A percentile compares a stretch with the other conserved stretches of the same genome.
Evolutionary conservation across 1,140 invertebrate species (phyloP).

Genomic region (Acyrthosiphon pisum): DNA sequence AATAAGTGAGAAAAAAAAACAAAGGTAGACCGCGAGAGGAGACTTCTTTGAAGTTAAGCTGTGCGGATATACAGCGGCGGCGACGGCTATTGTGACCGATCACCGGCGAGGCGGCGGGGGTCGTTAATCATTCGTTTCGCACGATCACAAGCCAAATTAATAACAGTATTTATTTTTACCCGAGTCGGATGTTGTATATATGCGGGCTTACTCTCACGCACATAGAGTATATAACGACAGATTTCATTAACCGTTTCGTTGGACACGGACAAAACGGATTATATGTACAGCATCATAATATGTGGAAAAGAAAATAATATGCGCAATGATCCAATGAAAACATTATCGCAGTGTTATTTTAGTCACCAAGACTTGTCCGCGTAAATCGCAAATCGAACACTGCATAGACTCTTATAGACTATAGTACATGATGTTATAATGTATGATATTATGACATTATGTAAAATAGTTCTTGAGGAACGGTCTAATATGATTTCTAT

Average conservation of each 20-base stretch:
- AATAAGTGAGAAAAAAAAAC: background rate
- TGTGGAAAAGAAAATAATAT: background rate
- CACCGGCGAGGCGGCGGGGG: background rate
- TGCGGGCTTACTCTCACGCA: background rate
- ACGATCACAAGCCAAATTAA: constrained; percentile 33
- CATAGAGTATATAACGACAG: background rate
- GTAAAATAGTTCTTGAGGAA: background rate
- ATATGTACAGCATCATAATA: background rate
- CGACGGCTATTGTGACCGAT: background rate
- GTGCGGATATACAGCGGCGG: background rate
- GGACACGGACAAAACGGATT: background rate
- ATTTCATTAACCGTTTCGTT: constrained; percentile 28
- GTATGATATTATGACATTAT: background rate
- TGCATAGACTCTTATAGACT: background rate
- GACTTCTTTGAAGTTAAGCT: background rate
- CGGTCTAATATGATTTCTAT: background rate
- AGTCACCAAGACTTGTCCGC: background rate
- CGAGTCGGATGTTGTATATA: constrained; percentile 4
- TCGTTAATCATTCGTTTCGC: constrained; percentile 49
- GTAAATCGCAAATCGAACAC: background rate
- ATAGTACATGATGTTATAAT: background rate
- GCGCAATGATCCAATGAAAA: background rate
- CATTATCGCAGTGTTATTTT: background rate
- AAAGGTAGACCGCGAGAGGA: background rate
- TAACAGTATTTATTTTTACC: constrained; percentile 32